Base-by-base conservation (phyloP, 2,797 vertebrate genomes). In the Acipenser oxyrinchus region DNA sequence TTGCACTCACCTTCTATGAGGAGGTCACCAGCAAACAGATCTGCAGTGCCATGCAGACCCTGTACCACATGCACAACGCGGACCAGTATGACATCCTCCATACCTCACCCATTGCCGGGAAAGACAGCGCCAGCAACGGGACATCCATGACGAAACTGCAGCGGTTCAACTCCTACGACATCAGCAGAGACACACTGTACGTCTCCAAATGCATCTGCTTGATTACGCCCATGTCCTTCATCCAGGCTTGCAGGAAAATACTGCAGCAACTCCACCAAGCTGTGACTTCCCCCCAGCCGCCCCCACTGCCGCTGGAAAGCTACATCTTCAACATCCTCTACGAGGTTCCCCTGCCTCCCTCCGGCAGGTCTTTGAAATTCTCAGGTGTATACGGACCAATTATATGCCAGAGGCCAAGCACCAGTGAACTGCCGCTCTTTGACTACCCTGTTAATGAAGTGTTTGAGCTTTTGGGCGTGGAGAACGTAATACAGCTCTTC, bases 21-120 rank as follows among this genome's bases (percentile, higher is more conserved):
- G 96, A 98, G 77, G 97, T 99, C 87, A 96, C 94, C 77, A 99
- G 96, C 82, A 95, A 95, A 80, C 96, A 99, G 91, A 99, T 99
- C 86, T 97, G 97, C 88, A 95, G 93, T 55, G 96, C 97, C 65
- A 99, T 99, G 97, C 97, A 99, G 89, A 99, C 97, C 0, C 89
- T 99, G 63, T 99, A 99, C 80, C 96, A 98, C 78, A 99, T 99
- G 96, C 97, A 99, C 91, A 98, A 98, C 6, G 97, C 95, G 6
- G 97, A 99, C 74, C 90, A 90, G 80, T 96, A 94, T 67, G 93
- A 97, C 85, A 94, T 95, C 78, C 86, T 96, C 74, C 93, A 92
- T 79, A 84, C 87, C 50, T 77, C 84, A 8, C 84, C 90, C 71
- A 81, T 82, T 51, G 76, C 83, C 0, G 88, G 87, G 66, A 79